Evolutionary conservation across 2,888 invertebrate genomes (phyloP).

Genomic region (Drosophila macrospina): DNA sequence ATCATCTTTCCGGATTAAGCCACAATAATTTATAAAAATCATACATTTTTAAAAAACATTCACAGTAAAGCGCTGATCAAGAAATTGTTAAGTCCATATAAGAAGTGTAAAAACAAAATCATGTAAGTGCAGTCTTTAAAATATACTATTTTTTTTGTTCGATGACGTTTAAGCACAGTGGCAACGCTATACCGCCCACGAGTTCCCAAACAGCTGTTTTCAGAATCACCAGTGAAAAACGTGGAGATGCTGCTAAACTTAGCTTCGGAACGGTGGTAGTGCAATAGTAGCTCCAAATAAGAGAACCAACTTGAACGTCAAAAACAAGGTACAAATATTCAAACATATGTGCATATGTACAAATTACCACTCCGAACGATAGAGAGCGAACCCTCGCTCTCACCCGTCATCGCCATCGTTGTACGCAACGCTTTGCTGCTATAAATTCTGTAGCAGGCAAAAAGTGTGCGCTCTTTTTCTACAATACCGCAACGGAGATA

Average conservation of each 20-base stretch:
- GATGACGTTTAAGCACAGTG: constrained; percentile 22
- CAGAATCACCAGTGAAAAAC: constrained; percentile 45
- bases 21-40: constrained; percentile 71
- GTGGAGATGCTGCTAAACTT: constrained; percentile 46
- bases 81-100: constrained; percentile 30
- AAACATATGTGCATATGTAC: background rate
- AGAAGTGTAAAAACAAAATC: background rate
- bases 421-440: constrained; percentile 34
- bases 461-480: constrained; percentile 78
- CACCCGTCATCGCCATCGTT: constrained; percentile 14
- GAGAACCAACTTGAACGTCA: constrained; percentile 33
- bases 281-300: constrained; percentile 24
- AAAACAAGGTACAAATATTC: constrained; percentile 13
- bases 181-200: constrained; percentile 47
- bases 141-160: constrained; percentile 10
- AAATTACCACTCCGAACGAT: background rate
- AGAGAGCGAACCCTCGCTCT: constrained; percentile 19
- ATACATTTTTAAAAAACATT: constrained; percentile 37
- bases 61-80: constrained; percentile 39
- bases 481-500: constrained; percentile 71
- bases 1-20: constrained; percentile 42
- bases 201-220: constrained; percentile 52
- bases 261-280: constrained; percentile 29
- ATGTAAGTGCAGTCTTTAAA: constrained; percentile 36
- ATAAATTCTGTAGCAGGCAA: constrained; percentile 67